Evolutionary conservation across 2,888 invertebrate genomes (phyloP).

Genomic region (Fragum fragum): DNA sequence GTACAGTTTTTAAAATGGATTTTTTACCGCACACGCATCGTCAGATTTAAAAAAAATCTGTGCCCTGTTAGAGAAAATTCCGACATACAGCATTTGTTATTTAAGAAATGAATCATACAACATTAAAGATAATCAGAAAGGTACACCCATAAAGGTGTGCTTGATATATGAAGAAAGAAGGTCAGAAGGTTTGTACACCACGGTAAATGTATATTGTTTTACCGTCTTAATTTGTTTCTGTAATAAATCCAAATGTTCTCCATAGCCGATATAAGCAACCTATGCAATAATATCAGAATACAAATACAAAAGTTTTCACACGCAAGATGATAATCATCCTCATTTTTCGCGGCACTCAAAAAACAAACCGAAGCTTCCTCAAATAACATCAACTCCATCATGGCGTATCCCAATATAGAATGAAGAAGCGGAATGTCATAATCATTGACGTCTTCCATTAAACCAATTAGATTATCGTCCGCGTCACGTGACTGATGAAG

Average conservation of each 20-base stretch:
- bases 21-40: no score
- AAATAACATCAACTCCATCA: constrained; percentile 84
- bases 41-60: no score
- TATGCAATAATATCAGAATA: constrained; percentile 72
- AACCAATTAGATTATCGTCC: constrained; percentile 77
- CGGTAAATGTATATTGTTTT: no score
- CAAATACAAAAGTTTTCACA: constrained; percentile 83
- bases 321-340: constrained; percentile 81
- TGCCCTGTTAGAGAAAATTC: no score
- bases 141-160: no score
- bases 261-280: constrained; percentile 71
- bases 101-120: no score
- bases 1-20: no score
- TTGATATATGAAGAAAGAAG: no score
- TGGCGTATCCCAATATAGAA: constrained; percentile 84
- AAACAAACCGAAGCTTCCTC: constrained; percentile 84
- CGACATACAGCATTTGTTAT: no score
- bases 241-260: constrained; percentile 44
- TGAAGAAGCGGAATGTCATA: constrained; percentile 79
- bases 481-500: constrained; percentile 78
- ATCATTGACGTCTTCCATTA: constrained; percentile 78
- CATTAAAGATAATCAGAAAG: no score
- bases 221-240: not conserved
- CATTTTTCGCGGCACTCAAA: constrained; percentile 75
- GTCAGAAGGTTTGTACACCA: no score